Conservation (phyloP, 1,140 invertebrate species). For the Drosophila novamexicana region DNA sequence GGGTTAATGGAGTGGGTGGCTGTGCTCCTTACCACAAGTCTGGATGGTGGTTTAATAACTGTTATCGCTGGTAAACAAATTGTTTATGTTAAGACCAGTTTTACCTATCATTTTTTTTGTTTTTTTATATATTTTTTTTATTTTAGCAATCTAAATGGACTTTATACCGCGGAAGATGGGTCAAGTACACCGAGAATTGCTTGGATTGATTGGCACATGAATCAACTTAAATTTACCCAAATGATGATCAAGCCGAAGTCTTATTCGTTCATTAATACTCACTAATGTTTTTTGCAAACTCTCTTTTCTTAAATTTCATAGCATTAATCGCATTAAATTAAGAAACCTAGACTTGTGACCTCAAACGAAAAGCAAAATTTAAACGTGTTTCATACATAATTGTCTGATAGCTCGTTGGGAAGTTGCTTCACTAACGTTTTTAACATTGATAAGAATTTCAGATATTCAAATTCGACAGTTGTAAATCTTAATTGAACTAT, state of each 20-base stretch:
- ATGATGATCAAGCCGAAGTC: slow-evolving; percentile 17
- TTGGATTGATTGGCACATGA: fast-evolving
- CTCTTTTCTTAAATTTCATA: too few relatives aligned
- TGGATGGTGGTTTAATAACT: slow-evolving; percentile 87
- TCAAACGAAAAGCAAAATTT: too few relatives aligned
- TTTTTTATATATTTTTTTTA: too few relatives aligned
- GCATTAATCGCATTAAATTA: too few relatives aligned
- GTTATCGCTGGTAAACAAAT: slow-evolving; percentile 32
- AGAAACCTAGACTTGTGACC: too few relatives aligned
- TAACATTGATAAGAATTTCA: too few relatives aligned
- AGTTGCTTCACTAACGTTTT: too few relatives aligned
- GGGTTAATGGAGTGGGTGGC: slow-evolving; percentile 11
- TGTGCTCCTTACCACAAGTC: slow-evolving; percentile 87
- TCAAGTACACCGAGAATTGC: background rate
- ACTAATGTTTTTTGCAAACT: too few relatives aligned
- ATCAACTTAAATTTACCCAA: slow-evolving; percentile 1
- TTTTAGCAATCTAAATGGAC: slow-evolving; percentile 23
- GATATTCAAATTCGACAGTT: too few relatives aligned
- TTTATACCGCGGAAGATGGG: background rate
- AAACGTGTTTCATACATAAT: too few relatives aligned
- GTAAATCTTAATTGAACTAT: too few relatives aligned
- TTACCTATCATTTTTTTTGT: background rate
- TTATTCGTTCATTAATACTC: background rate
- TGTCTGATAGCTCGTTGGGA: too few relatives aligned
- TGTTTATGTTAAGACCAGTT: background rate